Evolutionary conservation across 2,888 invertebrate species (phyloP).

Genomic region (Timema cristinae): DNA sequence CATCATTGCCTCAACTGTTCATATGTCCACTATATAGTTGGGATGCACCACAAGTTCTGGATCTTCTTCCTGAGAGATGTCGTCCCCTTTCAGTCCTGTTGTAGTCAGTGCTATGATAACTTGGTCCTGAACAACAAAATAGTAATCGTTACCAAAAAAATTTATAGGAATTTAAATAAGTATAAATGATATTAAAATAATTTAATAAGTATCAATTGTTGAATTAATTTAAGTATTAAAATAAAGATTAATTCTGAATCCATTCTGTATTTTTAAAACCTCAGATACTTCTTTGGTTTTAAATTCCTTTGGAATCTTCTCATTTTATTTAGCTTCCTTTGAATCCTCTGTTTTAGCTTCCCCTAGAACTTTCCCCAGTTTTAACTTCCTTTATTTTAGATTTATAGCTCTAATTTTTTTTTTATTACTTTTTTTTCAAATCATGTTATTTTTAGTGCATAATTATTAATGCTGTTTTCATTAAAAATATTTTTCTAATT

Average conservation of each 20-base stretch:
- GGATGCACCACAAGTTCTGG: constrained; percentile 93
- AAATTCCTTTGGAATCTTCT: no score
- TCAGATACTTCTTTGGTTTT: no score
- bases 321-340: no score
- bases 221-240: constrained; percentile 19
- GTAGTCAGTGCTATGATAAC: constrained; percentile 72
- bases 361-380: no score
- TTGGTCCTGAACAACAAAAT: constrained; percentile 62
- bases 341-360: no score
- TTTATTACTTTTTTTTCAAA: no score
- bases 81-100: constrained; percentile 48
- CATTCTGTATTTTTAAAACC: background rate
- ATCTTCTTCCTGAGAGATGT: constrained; percentile 56
- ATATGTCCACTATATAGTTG: constrained; percentile 77
- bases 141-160: background rate
- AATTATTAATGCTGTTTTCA: no score
- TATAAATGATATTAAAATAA: background rate
- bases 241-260: background rate
- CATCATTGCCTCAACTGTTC: background rate
- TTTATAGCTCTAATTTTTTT: no score
- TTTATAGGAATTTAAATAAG: background rate
- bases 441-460: no score
- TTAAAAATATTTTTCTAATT: background rate
- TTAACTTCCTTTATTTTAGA: no score
- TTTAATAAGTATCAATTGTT: constrained; percentile 24